phyloP scores from a whole-genome alignment of 2,888 invertebrate genomes.

The Diaperis boleti region DNA sequence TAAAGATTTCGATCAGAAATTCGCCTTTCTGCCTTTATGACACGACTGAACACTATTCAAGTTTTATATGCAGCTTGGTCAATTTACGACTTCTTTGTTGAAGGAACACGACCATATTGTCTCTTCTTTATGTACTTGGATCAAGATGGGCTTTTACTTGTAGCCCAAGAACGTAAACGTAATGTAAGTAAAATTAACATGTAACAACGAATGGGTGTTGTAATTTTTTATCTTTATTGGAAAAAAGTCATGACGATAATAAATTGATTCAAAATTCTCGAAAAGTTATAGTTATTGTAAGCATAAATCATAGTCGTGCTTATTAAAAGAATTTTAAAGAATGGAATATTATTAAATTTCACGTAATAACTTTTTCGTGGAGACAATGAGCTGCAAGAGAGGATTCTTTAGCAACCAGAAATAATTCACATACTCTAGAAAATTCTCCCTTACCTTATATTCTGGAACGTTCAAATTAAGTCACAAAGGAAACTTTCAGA shows the following conservation, averaged over 20 bases:
- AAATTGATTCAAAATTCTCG: too few species aligned
- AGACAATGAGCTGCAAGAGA: too few species aligned
- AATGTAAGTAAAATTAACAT: too few species aligned
- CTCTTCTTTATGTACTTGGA: constrained; percentile 11
- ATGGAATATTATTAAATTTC: too few species aligned
- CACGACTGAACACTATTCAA: constrained; percentile 4
- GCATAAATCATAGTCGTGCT: too few species aligned
- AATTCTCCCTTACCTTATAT: neutral
- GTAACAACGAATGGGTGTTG: too few species aligned
- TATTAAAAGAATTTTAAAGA: too few species aligned
- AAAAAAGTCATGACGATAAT: too few species aligned
- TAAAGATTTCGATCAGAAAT: constrained; percentile 15
- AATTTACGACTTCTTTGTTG: constrained; percentile 8
- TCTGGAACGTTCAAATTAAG: neutral
- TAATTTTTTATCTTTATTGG: too few species aligned
- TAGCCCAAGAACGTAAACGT: too few species aligned
- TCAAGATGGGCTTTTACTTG: neutral
- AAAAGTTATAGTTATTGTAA: too few species aligned
- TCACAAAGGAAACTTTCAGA: neutral
- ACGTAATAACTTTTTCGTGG: too few species aligned
- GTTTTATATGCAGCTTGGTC: constrained; percentile 17
- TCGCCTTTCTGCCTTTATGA: constrained; percentile 6
- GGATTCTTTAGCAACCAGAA: neutral
- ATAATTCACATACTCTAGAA: neutral
- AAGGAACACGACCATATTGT: constrained; percentile 9